Evolutionary conservation across 2,797 vertebrate genomes (phyloP).

Genomic region (Eptatretus atami): DNA sequence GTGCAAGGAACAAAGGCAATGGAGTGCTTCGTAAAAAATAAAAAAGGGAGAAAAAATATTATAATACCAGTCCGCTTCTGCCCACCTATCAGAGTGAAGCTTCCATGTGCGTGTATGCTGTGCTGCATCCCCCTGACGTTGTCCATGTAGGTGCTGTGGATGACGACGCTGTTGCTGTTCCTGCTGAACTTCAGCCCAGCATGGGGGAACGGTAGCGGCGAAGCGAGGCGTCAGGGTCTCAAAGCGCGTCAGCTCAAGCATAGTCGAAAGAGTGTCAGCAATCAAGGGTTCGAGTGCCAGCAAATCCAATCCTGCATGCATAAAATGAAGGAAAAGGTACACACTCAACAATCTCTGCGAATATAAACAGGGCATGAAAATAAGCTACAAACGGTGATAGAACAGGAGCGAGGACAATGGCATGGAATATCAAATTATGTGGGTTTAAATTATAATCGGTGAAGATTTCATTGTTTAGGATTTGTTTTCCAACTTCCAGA

Average conservation of each 20-base stretch:
- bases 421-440: too few relatives aligned
- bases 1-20: neutral
- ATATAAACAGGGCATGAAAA: too few relatives aligned
- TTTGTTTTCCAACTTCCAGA: too few relatives aligned
- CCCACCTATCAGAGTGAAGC: constrained; percentile 57
- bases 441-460: too few relatives aligned
- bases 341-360: too few relatives aligned
- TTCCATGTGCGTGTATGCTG: constrained; percentile 97
- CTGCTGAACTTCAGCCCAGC: constrained; percentile 94
- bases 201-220: constrained; percentile 81
- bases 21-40: neutral
- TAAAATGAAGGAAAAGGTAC: too few relatives aligned
- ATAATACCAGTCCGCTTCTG: neutral
- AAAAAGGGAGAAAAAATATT: neutral
- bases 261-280: constrained; percentile 34
- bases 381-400: too few relatives aligned
- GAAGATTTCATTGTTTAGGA: too few relatives aligned
- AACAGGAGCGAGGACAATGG: too few relatives aligned
- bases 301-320: constrained; percentile 45
- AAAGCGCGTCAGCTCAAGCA: constrained; percentile 84
- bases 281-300: constrained; percentile 43
- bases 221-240: constrained; percentile 85
- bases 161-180: constrained; percentile 88
- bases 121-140: constrained; percentile 85
- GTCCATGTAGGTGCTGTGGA: constrained; percentile 83